Evolutionary conservation across 2,797 vertebrate genomes (phyloP).

Genomic region (Hybognathus amarus): DNA sequence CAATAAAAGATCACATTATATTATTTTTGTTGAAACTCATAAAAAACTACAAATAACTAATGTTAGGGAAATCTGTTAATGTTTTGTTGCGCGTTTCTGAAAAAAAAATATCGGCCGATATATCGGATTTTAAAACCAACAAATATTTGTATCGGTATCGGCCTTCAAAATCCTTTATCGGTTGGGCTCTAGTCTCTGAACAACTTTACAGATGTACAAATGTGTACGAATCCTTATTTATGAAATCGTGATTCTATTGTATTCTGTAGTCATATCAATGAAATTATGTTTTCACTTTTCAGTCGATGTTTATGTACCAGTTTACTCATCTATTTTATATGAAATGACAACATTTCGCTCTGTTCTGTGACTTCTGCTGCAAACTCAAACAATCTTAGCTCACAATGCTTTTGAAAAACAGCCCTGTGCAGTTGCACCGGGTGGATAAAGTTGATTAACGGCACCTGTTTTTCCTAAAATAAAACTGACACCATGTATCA

Average conservation of each 20-base stretch:
- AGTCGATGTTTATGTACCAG: neutral
- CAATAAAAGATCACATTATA: no score
- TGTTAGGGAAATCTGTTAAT: no score
- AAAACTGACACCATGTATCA: constrained; percentile 34
- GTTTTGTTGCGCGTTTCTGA: no score
- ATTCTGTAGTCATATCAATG: neutral
- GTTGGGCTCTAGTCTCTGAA: no score
- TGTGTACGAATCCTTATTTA: neutral
- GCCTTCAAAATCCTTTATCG: no score
- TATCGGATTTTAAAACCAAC: no score
- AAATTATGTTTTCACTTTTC: neutral
- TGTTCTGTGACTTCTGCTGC: neutral
- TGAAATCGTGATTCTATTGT: neutral
- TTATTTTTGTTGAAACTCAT: no score
- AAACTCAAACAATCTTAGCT: neutral
- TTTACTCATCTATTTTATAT: neutral
- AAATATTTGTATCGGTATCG: no score
- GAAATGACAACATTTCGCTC: neutral
- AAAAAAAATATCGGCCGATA: no score
- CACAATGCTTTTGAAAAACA: neutral
- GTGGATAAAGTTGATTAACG: constrained; percentile 36
- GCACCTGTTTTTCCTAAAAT: constrained; percentile 45
- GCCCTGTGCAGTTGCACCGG: constrained; percentile 11
- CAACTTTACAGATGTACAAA: neutral
- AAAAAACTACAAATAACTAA: no score